Conservation (phyloP, 2,113 vertebrate species). For the Helogale parvula region DNA sequence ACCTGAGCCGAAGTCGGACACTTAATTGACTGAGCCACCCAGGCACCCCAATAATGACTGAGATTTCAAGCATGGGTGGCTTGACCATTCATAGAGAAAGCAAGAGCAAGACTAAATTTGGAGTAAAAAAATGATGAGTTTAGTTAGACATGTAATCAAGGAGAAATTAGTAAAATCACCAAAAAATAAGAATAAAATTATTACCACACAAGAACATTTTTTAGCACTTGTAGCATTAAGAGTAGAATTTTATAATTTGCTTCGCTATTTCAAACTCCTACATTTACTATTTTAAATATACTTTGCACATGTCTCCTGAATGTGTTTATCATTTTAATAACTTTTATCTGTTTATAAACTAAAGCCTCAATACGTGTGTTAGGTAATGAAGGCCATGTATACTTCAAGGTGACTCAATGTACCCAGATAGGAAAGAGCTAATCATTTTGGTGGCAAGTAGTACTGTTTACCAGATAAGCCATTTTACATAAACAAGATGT, state of each 20-base stretch:
- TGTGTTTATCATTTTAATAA: background rate
- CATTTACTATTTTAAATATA: constrained; percentile 47
- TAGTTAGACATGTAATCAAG: constrained; percentile 41
- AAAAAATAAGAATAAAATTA: background rate
- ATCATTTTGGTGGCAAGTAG: background rate
- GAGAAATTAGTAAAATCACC: constrained; percentile 17
- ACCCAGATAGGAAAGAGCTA: background rate
- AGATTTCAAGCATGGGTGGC: constrained; percentile 45
- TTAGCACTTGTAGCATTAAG: background rate
- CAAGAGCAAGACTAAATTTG: constrained; percentile 19
- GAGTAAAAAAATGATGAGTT: background rate
- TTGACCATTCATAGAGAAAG: background rate
- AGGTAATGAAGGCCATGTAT: background rate
- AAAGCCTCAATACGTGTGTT: background rate
- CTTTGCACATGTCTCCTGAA: constrained; percentile 7
- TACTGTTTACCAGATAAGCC: background rate
- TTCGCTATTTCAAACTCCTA: constrained; percentile 23
- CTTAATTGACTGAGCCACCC: no score
- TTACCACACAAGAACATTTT: background rate
- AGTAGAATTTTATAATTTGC: constrained; percentile 39
- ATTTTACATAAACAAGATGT: background rate
- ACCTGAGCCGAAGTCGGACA: no score
- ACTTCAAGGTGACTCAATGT: background rate
- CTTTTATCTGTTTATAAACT: background rate
- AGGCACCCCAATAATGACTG: background rate